These are phyloP conservation scores for Timema cristinae DNA, from an alignment of 2,888 invertebrate species.

Conservation along the genomic window DNA sequence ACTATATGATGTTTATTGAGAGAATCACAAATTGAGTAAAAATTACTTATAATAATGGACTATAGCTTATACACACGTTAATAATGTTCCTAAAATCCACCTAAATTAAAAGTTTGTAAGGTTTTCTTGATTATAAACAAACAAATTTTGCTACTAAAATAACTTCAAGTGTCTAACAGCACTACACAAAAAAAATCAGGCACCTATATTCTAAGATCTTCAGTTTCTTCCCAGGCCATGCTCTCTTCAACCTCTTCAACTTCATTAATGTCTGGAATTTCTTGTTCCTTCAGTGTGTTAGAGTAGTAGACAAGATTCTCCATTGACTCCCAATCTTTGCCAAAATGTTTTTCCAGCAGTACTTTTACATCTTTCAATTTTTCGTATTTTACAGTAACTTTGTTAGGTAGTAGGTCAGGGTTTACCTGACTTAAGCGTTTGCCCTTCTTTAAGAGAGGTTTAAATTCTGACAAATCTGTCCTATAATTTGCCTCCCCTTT, in stretches of 20 bases:
- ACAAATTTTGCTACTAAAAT: not conserved
- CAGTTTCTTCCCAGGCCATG: not conserved
- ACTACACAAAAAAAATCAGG: not conserved
- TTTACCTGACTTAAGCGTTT: not conserved
- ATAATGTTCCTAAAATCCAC: not conserved
- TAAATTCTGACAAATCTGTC: slow-evolving; percentile 9
- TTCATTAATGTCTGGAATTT: not conserved
- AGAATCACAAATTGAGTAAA: not conserved
- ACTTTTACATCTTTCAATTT: not conserved
- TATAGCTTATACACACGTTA: not conserved
- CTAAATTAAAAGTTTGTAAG: not conserved
- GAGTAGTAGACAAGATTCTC: slow-evolving; percentile 3
- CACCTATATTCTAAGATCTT: not conserved
- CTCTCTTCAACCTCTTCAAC: not conserved
- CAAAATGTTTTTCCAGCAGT: slow-evolving; percentile 7
- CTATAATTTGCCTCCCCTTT: not conserved
- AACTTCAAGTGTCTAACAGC: not conserved
- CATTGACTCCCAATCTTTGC: not conserved
- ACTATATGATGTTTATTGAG: not conserved
- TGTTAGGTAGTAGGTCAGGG: slow-evolving; percentile 8
- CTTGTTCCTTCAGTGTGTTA: not conserved
- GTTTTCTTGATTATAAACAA: slow-evolving; percentile 1
- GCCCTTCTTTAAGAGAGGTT: slow-evolving; percentile 3
- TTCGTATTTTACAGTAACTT: not conserved
- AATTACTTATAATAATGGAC: not conserved